Evolutionary conservation across 2,113 vertebrate species (phyloP).

Genomic region (Struthidea cinerea): DNA sequence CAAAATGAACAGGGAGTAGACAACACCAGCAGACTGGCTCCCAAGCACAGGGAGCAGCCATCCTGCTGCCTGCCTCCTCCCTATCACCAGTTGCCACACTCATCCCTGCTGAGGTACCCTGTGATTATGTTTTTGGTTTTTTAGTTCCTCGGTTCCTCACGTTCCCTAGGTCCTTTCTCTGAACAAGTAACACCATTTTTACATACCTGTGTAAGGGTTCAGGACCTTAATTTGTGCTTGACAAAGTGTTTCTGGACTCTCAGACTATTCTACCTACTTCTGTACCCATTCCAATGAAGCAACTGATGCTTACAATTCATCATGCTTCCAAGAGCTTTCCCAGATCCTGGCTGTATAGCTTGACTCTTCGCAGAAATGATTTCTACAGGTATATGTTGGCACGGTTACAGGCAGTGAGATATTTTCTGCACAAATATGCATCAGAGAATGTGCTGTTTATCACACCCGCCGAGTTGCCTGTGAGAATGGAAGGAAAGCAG

Average conservation of each 20-base stretch:
- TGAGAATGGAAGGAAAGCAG: background rate
- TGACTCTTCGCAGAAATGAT: background rate
- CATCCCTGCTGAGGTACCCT: background rate
- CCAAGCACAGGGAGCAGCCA: background rate
- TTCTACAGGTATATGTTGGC: background rate
- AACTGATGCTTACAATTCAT: background rate
- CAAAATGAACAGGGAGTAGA: background rate
- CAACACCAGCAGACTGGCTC: background rate
- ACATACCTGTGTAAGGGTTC: background rate
- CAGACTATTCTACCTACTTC: background rate
- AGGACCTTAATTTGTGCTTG: background rate
- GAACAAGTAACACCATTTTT: background rate
- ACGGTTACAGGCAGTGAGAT: background rate
- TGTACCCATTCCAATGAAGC: fast-evolving
- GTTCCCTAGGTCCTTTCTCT: background rate
- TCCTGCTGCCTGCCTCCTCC: background rate
- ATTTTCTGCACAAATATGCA: background rate
- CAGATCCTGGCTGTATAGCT: background rate
- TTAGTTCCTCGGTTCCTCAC: background rate
- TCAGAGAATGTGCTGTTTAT: background rate
- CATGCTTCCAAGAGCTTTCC: background rate
- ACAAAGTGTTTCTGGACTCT: background rate
- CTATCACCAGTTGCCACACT: fast-evolving
- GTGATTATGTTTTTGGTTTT: background rate
- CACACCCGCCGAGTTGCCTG: background rate